Evolutionary conservation across 2,888 invertebrate genomes (phyloP).

Genomic region (Dorcus parallelipipedus): DNA sequence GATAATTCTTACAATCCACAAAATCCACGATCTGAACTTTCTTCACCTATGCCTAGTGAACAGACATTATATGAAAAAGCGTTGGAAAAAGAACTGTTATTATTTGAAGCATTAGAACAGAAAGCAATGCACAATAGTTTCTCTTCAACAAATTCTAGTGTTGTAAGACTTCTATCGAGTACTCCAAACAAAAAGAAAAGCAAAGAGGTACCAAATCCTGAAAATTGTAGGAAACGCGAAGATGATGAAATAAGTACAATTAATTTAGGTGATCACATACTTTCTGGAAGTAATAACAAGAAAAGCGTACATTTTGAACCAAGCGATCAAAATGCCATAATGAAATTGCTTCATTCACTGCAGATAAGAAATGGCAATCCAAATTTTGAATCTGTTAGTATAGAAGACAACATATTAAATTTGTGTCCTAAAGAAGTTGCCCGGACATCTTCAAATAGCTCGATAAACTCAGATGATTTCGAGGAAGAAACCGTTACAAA

Average conservation of each 20-base stretch:
- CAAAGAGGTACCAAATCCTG: background rate
- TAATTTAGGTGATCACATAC: background rate
- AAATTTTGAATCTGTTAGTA: background rate
- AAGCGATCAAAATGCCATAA: background rate
- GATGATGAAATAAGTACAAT: background rate
- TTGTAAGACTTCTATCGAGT: slow-evolving; percentile 38
- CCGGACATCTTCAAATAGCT: slow-evolving; percentile 15
- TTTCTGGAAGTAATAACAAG: background rate
- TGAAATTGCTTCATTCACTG: no score
- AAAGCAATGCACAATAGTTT: slow-evolving; percentile 73
- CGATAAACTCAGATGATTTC: slow-evolving; percentile 26
- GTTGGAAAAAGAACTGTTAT: slow-evolving; percentile 60
- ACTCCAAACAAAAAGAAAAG: slow-evolving; percentile 32
- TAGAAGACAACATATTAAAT: no score
- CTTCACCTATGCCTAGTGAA: slow-evolving; percentile 4
- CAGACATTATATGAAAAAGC: slow-evolving; percentile 28
- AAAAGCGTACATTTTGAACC: background rate
- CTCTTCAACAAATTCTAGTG: slow-evolving; percentile 50
- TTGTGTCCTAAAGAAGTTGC: background rate
- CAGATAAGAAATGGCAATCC: no score
- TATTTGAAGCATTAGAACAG: slow-evolving; percentile 76
- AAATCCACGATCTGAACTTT: no score
- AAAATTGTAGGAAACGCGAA: background rate
- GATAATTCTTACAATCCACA: no score
- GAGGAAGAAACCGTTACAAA: slow-evolving; percentile 1